These are phyloP conservation scores for Glomeris maerens DNA, from an alignment of 1,140 invertebrate species.

Conservation along the genomic window DNA sequence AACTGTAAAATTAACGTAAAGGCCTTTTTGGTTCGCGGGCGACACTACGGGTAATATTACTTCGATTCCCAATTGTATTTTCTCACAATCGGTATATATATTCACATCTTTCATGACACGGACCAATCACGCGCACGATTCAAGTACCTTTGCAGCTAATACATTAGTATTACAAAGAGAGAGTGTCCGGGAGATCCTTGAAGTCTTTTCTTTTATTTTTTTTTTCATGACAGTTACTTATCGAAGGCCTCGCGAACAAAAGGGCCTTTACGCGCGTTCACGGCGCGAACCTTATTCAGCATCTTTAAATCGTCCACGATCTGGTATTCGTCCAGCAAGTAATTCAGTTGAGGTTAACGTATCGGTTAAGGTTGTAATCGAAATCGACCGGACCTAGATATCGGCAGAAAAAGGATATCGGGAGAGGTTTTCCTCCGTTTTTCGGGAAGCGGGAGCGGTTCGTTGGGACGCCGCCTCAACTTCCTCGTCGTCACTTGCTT, in stretches of 20 bases:
- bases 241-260: not conserved
- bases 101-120: not conserved
- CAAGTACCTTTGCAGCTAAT: not conserved
- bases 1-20: not conserved
- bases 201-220: too few relatives aligned
- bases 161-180: too few relatives aligned
- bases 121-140: not conserved
- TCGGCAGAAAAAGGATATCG: constrained; percentile 29
- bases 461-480: constrained; percentile 76
- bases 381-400: not conserved
- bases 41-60: not conserved
- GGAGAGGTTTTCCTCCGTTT: constrained; percentile 52
- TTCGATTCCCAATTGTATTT: not conserved
- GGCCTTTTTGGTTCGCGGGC: not conserved
- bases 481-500: constrained; percentile 62
- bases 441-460: constrained; percentile 59
- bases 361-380: not conserved
- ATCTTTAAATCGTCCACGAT: constrained; percentile 74
- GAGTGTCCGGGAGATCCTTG: too few relatives aligned
- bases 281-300: constrained; percentile 44
- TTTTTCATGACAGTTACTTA: too few relatives aligned
- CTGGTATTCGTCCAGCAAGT: constrained; percentile 72
- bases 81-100: not conserved
- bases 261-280: not conserved
- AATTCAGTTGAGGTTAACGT: constrained; percentile 57